Evolutionary conservation across 2,113 vertebrate species (phyloP).

Genomic region (Gnathonemus longibarbis): DNA sequence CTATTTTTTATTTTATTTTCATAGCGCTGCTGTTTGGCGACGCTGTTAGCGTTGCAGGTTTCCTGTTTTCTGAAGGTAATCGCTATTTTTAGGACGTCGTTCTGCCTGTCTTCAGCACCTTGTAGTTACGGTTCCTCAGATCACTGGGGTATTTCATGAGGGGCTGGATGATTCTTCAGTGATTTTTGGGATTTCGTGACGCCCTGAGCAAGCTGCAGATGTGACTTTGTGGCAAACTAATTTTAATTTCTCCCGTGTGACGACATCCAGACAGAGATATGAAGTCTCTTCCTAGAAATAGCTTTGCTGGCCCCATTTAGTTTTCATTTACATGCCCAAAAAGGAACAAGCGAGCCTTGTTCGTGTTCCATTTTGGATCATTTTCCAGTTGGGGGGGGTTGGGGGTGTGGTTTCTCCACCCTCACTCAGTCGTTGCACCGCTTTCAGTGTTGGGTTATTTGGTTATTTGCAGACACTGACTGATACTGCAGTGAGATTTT

Average conservation of each 20-base stretch:
- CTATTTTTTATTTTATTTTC: not conserved
- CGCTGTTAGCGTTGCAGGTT: not conserved
- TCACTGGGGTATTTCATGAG: not conserved
- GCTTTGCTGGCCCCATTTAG: not conserved
- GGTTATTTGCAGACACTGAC: constrained; percentile 17
- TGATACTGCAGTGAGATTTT: constrained; percentile 13
- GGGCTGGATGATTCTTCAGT: not conserved
- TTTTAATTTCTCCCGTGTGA: not conserved
- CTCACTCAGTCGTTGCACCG: not conserved
- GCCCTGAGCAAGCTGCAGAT: not conserved
- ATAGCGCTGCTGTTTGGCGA: not conserved
- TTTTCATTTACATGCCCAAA: not conserved
- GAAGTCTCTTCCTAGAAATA: not conserved
- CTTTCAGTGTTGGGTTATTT: constrained; percentile 23
- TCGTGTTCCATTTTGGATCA: not conserved
- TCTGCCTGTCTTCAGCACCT: not conserved
- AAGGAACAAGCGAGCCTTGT: not conserved
- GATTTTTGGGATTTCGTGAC: not conserved
- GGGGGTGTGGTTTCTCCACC: not conserved
- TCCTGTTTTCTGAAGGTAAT: not conserved
- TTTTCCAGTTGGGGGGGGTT: not conserved
- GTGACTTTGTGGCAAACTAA: not conserved
- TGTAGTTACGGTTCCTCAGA: not conserved
- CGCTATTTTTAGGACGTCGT: not conserved
- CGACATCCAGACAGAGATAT: not conserved